A percentile compares a stretch with the other conserved stretches of the same genome.
Evolutionary conservation across 64 coral and sea anemone species (phyloP).

Genomic region (Montipora foliosa): DNA sequence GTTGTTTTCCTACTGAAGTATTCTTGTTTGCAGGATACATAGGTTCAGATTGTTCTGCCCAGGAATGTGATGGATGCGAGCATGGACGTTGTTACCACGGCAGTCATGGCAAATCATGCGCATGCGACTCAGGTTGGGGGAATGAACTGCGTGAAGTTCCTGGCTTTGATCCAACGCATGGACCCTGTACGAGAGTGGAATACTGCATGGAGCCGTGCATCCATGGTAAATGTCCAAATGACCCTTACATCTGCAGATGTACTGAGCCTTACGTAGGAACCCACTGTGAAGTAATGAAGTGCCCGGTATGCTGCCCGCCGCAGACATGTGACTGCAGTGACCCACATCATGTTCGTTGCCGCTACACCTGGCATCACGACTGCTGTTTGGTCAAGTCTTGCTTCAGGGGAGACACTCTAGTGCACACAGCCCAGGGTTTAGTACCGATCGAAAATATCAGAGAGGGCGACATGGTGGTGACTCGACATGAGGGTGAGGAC

Average conservation of each 20-base stretch:
- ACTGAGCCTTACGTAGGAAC: conserved; percentile 57
- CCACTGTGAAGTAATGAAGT: conserved; percentile 79
- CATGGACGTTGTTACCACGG: conserved; percentile 65
- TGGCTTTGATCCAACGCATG: conserved; percentile 51
- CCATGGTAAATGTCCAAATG: conserved; percentile 54
- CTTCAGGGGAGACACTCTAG: conserved; percentile 86
- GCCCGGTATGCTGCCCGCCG: conserved; percentile 89
- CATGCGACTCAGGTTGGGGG: conserved; percentile 62
- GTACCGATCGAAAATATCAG: conserved; percentile 75
- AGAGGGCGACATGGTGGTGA: conserved; percentile 85
- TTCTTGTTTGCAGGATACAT: conserved; percentile 36
- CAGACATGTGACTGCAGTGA: conserved; percentile 84
- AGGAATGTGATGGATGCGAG: conserved; percentile 84
- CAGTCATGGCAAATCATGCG: conserved; percentile 50
- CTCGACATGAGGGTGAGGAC: conserved; percentile 78
- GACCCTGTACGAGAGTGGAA: conserved; percentile 78
- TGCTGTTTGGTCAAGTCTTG: conserved; percentile 93
- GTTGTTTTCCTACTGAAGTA: too few relatives aligned
- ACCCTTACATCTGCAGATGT: conserved; percentile 45
- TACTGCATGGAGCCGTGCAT: conserved; percentile 78
- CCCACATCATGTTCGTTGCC: conserved; percentile 28
- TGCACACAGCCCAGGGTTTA: conserved; percentile 78
- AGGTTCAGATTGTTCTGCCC: conserved; percentile 71
- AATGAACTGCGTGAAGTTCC: conserved; percentile 11
- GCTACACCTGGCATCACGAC: conserved; percentile 76